Percentiles rank a stretch among this genome's conserved stretches.
phyloP scores from a whole-genome alignment of 30 jellyfish, hydroid and myxozoan genomes.

The Rhopilema esculentum region DNA sequence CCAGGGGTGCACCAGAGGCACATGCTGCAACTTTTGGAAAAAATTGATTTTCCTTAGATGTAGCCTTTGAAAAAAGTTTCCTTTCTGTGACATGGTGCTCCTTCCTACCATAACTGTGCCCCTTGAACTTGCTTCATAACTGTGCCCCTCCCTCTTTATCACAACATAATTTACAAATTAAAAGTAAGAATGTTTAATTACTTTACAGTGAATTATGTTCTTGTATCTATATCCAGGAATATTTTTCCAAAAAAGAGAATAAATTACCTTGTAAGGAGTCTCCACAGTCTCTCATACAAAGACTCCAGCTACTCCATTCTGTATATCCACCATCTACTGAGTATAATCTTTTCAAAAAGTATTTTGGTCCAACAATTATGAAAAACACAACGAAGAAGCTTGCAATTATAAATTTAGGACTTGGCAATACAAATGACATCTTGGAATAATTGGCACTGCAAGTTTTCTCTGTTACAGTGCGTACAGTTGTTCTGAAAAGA shows the following conservation, averaged over 20 bases:
- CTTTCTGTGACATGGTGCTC: too few species aligned
- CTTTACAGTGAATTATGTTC: not conserved
- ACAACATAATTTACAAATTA: too few species aligned
- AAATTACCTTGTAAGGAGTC: constrained; percentile 30
- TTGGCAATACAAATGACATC: constrained; percentile 45
- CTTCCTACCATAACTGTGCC: too few species aligned
- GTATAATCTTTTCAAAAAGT: constrained; percentile 11
- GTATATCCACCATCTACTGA: constrained; percentile 83
- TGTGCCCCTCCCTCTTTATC: too few species aligned
- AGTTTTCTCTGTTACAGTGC: not conserved
- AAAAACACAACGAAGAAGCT: constrained; percentile 23
- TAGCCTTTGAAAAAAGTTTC: too few species aligned
- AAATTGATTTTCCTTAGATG: too few species aligned
- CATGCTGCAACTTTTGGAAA: too few species aligned
- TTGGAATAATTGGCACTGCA: not conserved
- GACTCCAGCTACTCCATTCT: constrained; percentile 77
- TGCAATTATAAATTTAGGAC: not conserved
- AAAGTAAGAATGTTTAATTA: not conserved
- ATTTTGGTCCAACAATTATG: constrained; percentile 26
- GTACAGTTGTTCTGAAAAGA: too few species aligned
- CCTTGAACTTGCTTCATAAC: too few species aligned
- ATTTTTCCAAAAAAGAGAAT: not conserved
- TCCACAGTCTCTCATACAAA: constrained; percentile 46
- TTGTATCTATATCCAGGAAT: not conserved
- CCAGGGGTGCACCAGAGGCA: too few species aligned